A percentile compares a stretch with the other conserved stretches of the same genome.
These are phyloP conservation scores for Axinella damicornis DNA, from an alignment of 37 sponge, comb jelly and placozoan species.

Conservation along the genomic window DNA sequence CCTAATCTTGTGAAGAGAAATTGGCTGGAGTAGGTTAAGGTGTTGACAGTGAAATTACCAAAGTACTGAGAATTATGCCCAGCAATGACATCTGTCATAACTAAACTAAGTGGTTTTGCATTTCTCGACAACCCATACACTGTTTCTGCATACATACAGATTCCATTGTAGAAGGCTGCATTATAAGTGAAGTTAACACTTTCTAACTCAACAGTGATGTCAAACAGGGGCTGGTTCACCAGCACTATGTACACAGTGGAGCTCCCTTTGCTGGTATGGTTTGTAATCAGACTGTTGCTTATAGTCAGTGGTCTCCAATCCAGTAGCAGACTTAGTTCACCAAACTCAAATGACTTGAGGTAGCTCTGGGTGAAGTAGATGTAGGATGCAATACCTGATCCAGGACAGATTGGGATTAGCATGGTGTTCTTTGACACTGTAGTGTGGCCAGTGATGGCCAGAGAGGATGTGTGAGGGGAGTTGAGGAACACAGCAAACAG, in stretches of 20 bases:
- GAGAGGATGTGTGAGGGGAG: not conserved
- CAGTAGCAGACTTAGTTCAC: not conserved
- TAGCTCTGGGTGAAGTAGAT: not conserved
- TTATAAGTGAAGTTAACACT: not conserved
- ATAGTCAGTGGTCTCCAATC: constrained; percentile 1
- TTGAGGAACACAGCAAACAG: not conserved
- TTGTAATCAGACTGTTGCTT: not conserved
- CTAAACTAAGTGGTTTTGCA: not conserved
- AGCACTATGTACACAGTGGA: not conserved
- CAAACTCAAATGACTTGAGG: not conserved
- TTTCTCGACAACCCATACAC: not conserved
- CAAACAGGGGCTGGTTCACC: not conserved
- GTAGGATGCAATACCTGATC: not conserved
- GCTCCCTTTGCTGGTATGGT: not conserved
- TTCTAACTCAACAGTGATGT: not conserved
- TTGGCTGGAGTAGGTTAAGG: constrained; percentile 4
- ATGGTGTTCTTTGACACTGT: not conserved
- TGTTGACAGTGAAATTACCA: not conserved
- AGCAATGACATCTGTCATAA: not conserved
- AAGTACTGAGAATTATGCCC: not conserved
- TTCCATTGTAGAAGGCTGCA: not conserved
- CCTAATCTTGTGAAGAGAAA: not conserved
- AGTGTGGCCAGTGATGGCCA: not conserved
- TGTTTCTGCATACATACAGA: constrained; percentile 8
- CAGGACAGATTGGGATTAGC: not conserved